phyloP scores from a whole-genome alignment of 2,888 invertebrate genomes.

The Theretra japonica region DNA sequence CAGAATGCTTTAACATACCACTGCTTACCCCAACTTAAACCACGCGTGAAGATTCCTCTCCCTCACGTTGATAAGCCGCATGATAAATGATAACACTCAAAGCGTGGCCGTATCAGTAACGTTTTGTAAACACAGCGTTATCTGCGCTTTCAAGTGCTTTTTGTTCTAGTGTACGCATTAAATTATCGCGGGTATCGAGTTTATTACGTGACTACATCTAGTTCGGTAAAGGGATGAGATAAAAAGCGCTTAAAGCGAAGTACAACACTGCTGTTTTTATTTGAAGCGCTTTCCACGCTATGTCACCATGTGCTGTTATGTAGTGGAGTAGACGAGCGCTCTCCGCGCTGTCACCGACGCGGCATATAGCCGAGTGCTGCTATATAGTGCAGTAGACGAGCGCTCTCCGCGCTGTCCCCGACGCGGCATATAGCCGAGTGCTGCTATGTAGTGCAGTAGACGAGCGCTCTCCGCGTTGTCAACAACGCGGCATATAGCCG shows the following conservation, averaged over 20 bases:
- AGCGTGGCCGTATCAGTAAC: conserved; percentile 46
- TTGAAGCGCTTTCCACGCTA: not conserved
- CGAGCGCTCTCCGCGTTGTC: not conserved
- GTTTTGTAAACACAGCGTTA: conserved; percentile 59
- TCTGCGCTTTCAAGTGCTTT: conserved; percentile 48
- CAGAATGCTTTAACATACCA: not conserved
- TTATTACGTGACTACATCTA: conserved; percentile 18
- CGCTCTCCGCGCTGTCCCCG: not conserved
- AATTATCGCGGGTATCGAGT: conserved; percentile 16
- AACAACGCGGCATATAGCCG: not conserved
- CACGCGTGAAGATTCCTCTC: conserved; percentile 20
- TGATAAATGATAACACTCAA: conserved; percentile 48
- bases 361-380: not conserved
- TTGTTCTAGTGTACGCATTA: conserved; percentile 31
- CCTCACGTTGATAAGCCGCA: conserved; percentile 26
- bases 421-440: not conserved
- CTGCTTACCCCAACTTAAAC: not conserved
- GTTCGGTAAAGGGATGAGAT: conserved; percentile 8
- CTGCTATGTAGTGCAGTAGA: conserved; percentile 3
- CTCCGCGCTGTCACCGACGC: not conserved
- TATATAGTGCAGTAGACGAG: not conserved
- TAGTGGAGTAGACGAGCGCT: not conserved
- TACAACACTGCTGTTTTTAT: not conserved
- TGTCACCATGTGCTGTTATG: not conserved
- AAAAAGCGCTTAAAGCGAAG: conserved; percentile 5